Evolutionary conservation across 2,888 invertebrate species (phyloP).

Genomic region (Idaea straminata): DNA sequence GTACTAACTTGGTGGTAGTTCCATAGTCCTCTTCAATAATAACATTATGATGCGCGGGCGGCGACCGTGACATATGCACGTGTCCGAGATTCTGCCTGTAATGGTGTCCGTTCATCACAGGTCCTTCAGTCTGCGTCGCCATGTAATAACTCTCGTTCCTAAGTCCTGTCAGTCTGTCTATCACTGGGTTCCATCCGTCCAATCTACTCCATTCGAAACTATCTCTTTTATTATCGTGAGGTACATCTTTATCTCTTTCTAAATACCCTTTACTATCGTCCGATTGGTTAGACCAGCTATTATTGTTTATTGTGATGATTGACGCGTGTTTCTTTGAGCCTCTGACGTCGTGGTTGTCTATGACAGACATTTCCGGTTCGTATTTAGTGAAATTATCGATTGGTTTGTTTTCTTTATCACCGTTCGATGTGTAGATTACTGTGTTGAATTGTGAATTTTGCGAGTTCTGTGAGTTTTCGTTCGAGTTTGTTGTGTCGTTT

Average conservation of each 20-base stretch:
- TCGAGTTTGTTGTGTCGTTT: constrained; percentile 69
- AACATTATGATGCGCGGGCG: constrained; percentile 79
- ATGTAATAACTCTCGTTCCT: constrained; percentile 96
- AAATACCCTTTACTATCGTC: constrained; percentile 74
- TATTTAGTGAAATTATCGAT: constrained; percentile 32
- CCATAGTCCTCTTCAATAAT: constrained; percentile 83
- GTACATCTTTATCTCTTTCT: constrained; percentile 70
- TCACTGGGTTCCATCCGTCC: constrained; percentile 91
- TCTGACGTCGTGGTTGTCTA: constrained; percentile 55
- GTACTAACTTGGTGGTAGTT: constrained; percentile 45
- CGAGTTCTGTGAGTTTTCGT: constrained; percentile 61
- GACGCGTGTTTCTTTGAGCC: constrained; percentile 69
- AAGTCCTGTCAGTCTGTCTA: constrained; percentile 90
- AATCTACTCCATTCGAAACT: constrained; percentile 81
- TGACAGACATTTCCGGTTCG: constrained; percentile 34
- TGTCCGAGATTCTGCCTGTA: constrained; percentile 62
- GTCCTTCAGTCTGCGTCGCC: constrained; percentile 83
- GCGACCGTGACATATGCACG: constrained; percentile 68
- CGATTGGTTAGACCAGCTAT: constrained; percentile 77
- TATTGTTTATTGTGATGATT: constrained; percentile 74
- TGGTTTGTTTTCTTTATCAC: constrained; percentile 66
- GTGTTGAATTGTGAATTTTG: constrained; percentile 53
- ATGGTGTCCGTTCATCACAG: constrained; percentile 66
- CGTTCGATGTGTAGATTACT: constrained; percentile 68
- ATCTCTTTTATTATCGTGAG: constrained; percentile 72